These are phyloP conservation scores for Erpornis zantholeuca DNA, from an alignment of 2,113 vertebrate genomes.

Conservation along the genomic window DNA sequence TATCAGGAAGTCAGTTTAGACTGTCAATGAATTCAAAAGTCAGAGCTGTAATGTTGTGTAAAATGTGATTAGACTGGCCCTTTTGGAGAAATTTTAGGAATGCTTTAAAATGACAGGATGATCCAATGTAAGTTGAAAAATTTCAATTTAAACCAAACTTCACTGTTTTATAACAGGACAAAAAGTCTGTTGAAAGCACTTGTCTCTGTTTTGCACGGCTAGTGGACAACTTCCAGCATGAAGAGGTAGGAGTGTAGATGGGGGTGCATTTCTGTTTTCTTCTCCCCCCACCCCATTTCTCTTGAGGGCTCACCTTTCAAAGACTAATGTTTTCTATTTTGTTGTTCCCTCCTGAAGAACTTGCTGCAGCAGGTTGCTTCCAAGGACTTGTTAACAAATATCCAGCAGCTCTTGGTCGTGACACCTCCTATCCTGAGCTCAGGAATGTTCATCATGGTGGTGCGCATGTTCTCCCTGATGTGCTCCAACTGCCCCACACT, in stretches of 20 bases:
- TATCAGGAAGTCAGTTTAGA: not conserved
- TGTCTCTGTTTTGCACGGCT: conserved; percentile 98
- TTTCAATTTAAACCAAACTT: not conserved
- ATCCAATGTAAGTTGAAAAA: not conserved
- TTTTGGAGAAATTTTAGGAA: not conserved
- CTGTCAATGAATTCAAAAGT: not conserved
- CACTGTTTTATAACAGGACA: conserved; percentile 79
- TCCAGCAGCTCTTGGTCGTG: conserved; percentile 96
- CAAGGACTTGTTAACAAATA: conserved; percentile 94
- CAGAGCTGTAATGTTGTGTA: not conserved
- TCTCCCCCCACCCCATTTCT: not conserved
- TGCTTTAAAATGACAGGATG: not conserved
- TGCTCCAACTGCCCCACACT: conserved; percentile 97
- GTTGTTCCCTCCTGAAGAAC: conserved; percentile 76
- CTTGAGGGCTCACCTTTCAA: not conserved
- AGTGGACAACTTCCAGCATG: conserved; percentile 98
- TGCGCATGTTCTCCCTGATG: conserved; percentile 99
- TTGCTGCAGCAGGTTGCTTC: conserved; percentile 97
- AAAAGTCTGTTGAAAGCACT: conserved; percentile 99
- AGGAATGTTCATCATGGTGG: conserved; percentile 99
- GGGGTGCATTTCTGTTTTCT: not conserved
- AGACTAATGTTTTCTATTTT: not conserved
- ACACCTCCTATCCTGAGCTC: conserved; percentile 97
- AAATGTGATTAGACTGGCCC: not conserved
- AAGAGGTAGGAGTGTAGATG: conserved; percentile 80